Evolutionary conservation across 92 coral and sea anemone species (phyloP), one percentile per base, ranked within the genome.

Genomic region (Epizoanthus illoricatus): DNA sequence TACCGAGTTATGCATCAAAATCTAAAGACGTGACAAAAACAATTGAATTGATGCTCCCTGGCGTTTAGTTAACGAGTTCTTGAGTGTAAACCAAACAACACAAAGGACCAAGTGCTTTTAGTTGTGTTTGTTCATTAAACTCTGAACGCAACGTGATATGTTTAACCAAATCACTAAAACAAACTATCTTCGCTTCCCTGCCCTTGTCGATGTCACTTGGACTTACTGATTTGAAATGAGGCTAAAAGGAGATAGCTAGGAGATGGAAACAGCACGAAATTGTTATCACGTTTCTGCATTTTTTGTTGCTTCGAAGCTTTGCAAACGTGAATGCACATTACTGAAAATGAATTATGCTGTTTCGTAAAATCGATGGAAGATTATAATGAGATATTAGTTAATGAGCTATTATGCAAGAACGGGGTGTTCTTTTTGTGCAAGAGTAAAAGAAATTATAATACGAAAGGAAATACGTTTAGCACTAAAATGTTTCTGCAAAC

Each of bases 41-140:
- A 28, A 78, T 41, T 21, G 67, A 41, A 12, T 20, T 78, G 21
- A 43, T 43, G 64, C 52, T 43, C 33, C 81, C 68, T 9, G 47
- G 60, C 52, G 71, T 45, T 43, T 78, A 42, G 71, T 63, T 78
- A 62, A 78, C 61, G 71, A 78, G 82, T 2, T 78, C 71, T 63
- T 62, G 59, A 78, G 71, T 78, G 82, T 78, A 78, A 78, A 64
- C 71, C 71, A 78, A 63, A 78, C 59, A 63, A 58, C 43, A 63
- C 82, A 78, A 78, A 78, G 71, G 24, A 19, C 19, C 56, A 5
- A 45, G 65, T 62, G 82, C 71, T 78, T 78, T 78, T 78, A 78
- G 60, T 78, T 36, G 13, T 43, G 61, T 62, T 78, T 78, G 49
- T 20, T 63, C 61, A 62, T 64, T 61, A 9, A 76, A 40, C 81